Evolutionary conservation across 2,888 invertebrate genomes (phyloP).

Genomic region (Temnothorax ravouxi): DNA sequence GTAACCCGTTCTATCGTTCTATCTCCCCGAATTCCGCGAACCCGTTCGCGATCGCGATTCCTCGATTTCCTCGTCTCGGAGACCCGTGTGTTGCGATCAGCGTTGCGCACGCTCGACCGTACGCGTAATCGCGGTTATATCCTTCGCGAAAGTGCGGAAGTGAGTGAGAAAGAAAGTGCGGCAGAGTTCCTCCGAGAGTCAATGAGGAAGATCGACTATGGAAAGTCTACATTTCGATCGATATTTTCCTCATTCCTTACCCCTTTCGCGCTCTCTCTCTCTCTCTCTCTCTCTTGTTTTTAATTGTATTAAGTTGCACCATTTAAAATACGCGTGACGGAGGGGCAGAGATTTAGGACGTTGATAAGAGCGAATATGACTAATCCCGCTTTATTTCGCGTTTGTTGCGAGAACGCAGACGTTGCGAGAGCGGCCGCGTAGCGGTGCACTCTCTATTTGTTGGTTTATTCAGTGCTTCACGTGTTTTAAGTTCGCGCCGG

Average conservation of each 20-base stretch:
- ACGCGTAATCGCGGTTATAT: neutral
- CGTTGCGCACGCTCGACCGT: too few relatives aligned
- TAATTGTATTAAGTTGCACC: neutral
- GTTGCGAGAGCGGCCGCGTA: neutral
- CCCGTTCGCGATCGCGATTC: neutral
- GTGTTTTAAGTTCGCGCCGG: neutral
- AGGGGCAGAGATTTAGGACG: neutral
- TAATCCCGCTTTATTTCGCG: conserved; percentile 16
- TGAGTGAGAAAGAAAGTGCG: neutral
- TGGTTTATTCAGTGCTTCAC: neutral
- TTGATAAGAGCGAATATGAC: conserved; percentile 20
- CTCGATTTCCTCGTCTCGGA: too few relatives aligned
- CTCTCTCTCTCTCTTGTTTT: neutral
- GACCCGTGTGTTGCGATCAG: too few relatives aligned
- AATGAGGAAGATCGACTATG: neutral
- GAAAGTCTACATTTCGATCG: neutral
- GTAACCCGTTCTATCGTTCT: neutral
- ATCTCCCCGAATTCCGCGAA: neutral
- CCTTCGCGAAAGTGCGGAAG: neutral
- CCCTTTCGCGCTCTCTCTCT: neutral
- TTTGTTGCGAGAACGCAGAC: neutral
- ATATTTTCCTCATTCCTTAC: neutral
- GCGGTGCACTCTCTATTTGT: too few relatives aligned
- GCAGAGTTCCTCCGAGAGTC: neutral
- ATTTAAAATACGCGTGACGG: neutral